Percentiles rank a stretch among this genome's conserved stretches.
These are phyloP conservation scores for Eupithecia dodoneata DNA, from an alignment of 2,888 invertebrate species.

Conservation along the genomic window DNA sequence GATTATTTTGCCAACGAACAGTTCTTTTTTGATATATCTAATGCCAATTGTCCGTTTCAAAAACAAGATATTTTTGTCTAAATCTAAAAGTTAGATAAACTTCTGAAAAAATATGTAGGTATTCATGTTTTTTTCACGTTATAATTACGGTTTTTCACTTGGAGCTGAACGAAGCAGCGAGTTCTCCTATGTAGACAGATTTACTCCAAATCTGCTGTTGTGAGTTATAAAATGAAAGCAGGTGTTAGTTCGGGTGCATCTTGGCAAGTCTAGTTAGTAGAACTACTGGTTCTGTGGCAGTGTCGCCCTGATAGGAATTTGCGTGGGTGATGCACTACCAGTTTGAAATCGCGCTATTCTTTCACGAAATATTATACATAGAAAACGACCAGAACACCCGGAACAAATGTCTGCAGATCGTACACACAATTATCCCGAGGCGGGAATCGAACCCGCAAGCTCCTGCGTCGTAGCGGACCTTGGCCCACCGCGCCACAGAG, in stretches of 20 bases:
- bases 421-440: too few relatives aligned
- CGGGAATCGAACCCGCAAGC: too few relatives aligned
- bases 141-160: neutral
- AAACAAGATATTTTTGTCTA: neutral
- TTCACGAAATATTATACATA: slow-evolving; percentile 44
- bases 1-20: neutral
- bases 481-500: too few relatives aligned
- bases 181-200: neutral
- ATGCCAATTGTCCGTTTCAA: neutral
- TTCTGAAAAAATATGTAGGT: too few relatives aligned
- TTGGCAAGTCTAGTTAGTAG: slow-evolving; percentile 36
- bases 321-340: slow-evolving; percentile 68
- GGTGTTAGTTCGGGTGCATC: slow-evolving; percentile 40
- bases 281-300: slow-evolving; percentile 36
- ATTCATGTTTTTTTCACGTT: neutral
- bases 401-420: too few relatives aligned
- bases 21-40: neutral
- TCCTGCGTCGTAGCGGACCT: too few relatives aligned
- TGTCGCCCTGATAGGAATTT: slow-evolving; percentile 67
- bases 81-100: too few relatives aligned
- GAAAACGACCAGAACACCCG: too few relatives aligned
- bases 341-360: slow-evolving; percentile 60
- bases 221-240: slow-evolving; percentile 9
- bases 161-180: neutral
- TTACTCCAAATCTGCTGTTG: neutral